Conservation (phyloP, 2,113 vertebrate genomes). For the Carollia perspicillata region DNA sequence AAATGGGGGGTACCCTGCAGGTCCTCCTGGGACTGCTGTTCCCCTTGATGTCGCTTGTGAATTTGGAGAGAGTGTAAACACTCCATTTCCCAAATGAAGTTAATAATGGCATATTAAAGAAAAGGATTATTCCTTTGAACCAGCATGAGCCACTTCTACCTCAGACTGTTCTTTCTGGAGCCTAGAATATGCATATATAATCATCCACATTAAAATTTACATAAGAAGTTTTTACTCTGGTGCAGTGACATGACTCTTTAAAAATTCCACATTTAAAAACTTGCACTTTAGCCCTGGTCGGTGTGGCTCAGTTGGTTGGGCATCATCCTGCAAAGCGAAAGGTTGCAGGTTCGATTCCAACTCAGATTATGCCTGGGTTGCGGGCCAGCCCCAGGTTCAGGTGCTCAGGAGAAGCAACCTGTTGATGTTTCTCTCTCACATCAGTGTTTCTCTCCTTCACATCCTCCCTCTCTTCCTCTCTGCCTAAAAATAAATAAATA, state of each 20-base stretch:
- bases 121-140: neutral
- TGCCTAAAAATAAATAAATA: too few relatives aligned
- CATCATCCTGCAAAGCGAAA: too few relatives aligned
- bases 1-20: neutral
- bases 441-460: too few relatives aligned
- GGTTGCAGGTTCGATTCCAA: too few relatives aligned
- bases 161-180: neutral
- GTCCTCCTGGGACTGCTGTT: neutral
- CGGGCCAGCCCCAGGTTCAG: too few relatives aligned
- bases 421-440: too few relatives aligned
- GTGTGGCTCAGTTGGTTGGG: too few relatives aligned
- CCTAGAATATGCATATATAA: neutral
- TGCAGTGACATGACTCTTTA: neutral
- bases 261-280: neutral
- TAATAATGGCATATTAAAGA: neutral
- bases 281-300: neutral
- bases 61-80: neutral
- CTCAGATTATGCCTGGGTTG: too few relatives aligned
- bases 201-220: neutral
- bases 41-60: neutral
- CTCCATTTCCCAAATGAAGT: neutral
- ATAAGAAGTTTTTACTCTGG: neutral
- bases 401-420: too few relatives aligned
- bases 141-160: neutral
- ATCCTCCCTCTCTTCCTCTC: too few relatives aligned